These are phyloP conservation scores for Chydorus sphaericus DNA, from an alignment of 2,888 invertebrate species.

Conservation along the genomic window DNA sequence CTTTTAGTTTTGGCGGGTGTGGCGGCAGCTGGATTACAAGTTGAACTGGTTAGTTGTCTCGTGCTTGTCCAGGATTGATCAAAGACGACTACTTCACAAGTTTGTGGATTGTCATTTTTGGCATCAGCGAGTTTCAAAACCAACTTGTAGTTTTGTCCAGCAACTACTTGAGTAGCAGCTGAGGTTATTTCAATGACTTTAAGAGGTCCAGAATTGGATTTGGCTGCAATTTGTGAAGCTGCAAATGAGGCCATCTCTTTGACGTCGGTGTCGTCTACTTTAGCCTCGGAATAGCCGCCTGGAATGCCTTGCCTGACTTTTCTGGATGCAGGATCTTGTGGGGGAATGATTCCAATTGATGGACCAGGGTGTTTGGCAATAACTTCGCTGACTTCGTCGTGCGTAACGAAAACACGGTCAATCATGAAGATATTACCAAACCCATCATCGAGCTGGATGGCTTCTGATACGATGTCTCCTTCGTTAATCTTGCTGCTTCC, in stretches of 20 bases:
- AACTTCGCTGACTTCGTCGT: background rate
- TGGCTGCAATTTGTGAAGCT: background rate
- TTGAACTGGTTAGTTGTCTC: background rate
- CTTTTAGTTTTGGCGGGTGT: background rate
- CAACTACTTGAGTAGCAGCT: background rate
- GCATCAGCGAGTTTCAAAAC: background rate
- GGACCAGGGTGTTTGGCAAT: background rate
- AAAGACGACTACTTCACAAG: constrained; percentile 9
- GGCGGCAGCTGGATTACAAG: too few relatives aligned
- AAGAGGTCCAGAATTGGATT: background rate
- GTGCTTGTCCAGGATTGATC: constrained; percentile 7
- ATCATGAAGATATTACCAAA: background rate
- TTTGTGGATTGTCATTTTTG: background rate
- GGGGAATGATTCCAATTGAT: too few relatives aligned
- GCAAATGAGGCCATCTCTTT: background rate
- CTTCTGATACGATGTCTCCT: background rate
- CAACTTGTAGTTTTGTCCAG: background rate
- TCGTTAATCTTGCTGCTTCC: background rate
- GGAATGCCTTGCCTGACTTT: background rate
- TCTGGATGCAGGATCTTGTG: too few relatives aligned
- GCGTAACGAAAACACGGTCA: background rate
- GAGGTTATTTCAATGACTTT: background rate
- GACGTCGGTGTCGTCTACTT: background rate
- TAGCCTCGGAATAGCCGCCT: constrained; percentile 1
- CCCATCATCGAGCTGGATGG: background rate